Base-by-base conservation (phyloP, 2,888 invertebrate species). In the Clitarchus hookeri region DNA sequence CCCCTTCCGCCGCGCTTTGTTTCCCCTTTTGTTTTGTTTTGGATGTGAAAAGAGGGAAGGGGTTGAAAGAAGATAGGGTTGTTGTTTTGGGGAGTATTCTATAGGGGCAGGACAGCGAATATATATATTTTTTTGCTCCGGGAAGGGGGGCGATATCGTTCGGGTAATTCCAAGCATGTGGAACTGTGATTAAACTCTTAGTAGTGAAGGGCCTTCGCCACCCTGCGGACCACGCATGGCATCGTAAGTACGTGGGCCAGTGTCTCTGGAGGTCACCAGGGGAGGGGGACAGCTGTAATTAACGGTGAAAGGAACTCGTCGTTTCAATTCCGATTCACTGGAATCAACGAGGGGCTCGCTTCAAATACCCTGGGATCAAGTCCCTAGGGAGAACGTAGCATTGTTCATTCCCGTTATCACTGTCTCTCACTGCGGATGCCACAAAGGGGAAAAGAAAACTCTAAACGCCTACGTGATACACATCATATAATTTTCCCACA, bases 121-220 rank as follows among this genome's bases (percentile, higher is more conserved):
- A 82, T 82, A 82, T 82, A 23, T 82, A 82, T 82, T 82, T 44
- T 82, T 44, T 11, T 26, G n/a, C 9, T 8, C 25, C 27, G 27
- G 27, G 27, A n/a, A 65, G 16, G 65, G n/a, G 65, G 65, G 23
- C n/a, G 65, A n/a, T 82, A 44, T 82, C 82, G 82, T 82, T 82
- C n/a, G 82, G 82, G 11, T 27, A 65, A 82, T 44, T 82, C 36
- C 82, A 27, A 82, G 82, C 82, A 36, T 82, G 82, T 82, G 82
- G 82, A 82, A 82, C 82, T 26, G 19, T 82, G 82, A 82, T 82
- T 82, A 82, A 82, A 82, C 36, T 44, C 82, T 82, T 65, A 65
- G 65, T n/a, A 65, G 65, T n/a, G 65, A 11, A 65, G 19, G 8
- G 23, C 8, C 65, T 16, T 16, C 65, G 13, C 65, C 48, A 48